phyloP scores from a whole-genome alignment of 2,113 vertebrate genomes.

The Anser brachyrhynchus region DNA sequence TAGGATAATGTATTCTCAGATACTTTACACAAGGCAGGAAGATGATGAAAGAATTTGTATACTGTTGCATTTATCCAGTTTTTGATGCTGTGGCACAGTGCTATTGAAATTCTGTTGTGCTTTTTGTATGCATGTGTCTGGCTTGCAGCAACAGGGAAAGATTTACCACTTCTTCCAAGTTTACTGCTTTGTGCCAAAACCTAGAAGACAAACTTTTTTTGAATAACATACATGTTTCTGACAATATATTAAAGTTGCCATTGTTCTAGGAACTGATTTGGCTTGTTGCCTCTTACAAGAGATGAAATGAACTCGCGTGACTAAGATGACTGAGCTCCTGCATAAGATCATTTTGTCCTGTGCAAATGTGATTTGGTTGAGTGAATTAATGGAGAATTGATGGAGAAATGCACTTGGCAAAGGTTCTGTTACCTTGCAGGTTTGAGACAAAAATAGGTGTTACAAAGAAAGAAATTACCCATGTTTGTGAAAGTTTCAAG shows the following conservation, averaged over 20 bases:
- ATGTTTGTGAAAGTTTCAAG: background rate
- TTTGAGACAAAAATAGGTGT: background rate
- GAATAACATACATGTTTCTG: background rate
- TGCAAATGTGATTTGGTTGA: background rate
- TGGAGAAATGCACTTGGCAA: background rate
- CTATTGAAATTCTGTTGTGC: background rate
- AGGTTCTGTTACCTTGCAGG: background rate
- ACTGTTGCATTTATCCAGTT: background rate
- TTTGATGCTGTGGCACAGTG: background rate
- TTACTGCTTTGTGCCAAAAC: constrained; percentile 10
- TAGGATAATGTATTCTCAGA: background rate
- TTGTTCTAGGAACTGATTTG: background rate
- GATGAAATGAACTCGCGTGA: background rate
- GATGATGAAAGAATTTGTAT: background rate
- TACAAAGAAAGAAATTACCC: background rate
- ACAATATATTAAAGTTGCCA: background rate
- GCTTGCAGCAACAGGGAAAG: background rate
- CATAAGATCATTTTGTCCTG: background rate
- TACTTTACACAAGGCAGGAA: background rate
- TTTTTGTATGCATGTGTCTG: background rate
- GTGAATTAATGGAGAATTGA: background rate
- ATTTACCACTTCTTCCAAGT: background rate
- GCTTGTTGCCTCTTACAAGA: background rate
- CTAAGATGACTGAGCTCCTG: background rate
- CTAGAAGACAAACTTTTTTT: background rate